These are phyloP conservation scores for Erpornis zantholeuca DNA, from an alignment of 2,113 vertebrate species.

Conservation along the genomic window DNA sequence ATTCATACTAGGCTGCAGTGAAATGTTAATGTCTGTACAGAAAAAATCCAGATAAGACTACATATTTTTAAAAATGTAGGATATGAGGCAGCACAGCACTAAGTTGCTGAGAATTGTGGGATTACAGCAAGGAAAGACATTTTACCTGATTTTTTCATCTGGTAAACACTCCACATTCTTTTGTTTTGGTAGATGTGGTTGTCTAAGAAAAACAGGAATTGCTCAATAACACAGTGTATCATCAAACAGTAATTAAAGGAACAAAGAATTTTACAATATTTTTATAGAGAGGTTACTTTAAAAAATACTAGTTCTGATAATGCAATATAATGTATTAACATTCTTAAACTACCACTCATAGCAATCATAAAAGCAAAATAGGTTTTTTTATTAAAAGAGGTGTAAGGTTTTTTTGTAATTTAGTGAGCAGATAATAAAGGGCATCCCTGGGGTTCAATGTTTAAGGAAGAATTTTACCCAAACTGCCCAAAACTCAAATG, in stretches of 20 bases:
- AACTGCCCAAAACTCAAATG: background rate
- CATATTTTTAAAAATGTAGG: background rate
- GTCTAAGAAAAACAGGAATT: slow-evolving; percentile 69
- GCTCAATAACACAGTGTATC: background rate
- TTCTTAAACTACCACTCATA: background rate
- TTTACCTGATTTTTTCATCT: slow-evolving; percentile 74
- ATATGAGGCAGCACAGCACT: background rate
- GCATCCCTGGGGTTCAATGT: background rate
- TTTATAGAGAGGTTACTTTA: background rate
- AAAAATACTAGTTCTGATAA: background rate
- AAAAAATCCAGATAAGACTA: background rate
- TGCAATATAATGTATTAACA: background rate
- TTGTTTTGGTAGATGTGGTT: slow-evolving; percentile 77
- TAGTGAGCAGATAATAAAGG: background rate
- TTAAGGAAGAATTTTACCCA: background rate
- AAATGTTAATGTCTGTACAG: background rate
- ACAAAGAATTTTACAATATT: background rate
- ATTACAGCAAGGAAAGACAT: background rate
- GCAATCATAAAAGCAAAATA: background rate
- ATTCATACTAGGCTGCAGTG: background rate
- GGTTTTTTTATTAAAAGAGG: background rate
- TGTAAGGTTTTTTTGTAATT: background rate
- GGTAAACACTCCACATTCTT: slow-evolving; percentile 82
- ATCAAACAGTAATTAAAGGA: background rate
- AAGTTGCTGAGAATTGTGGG: background rate